Base-by-base conservation (phyloP, 2,797 vertebrate species). In the Oreortyx pictus region DNA sequence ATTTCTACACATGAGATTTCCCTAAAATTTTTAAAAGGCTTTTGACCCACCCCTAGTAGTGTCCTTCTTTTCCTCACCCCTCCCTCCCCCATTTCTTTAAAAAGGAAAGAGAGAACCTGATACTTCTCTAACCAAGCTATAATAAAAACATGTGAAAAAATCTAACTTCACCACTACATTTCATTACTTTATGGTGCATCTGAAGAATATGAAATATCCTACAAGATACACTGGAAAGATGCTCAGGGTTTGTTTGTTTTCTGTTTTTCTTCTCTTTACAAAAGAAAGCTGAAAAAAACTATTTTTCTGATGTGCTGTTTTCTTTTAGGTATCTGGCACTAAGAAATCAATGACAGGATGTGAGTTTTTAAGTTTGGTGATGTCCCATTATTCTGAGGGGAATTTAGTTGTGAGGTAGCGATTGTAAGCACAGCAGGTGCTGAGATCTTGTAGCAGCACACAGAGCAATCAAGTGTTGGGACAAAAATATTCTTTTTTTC, bases 361-460 rank as follows among this genome's bases (percentile, higher is more conserved):
- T 56, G 75, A 90, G 87, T 95, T 94, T 89, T 95, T 94, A 94
- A 96, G 90, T 96, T 96, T 92, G 72, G 83, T 75, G 86, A 46
- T 93, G 60, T 81, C 90, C 81, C 80, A 88, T 94, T 90, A 82
- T 89, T 96, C 94, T 93, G 73, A 95, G 86, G 70, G 88, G 81
- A 94, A 93, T 88, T 46, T 78, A 31, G 43, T 87, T 94, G 88
- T 93, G 92, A 94, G 97, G 65, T 47, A 90, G 91, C 0, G n/a
- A 92, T 75, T 84, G 64, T 88, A 94, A 95, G 94, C 94, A 95
- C 89, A 96, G 85, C 84, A 91, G 92, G 88, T 86, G 24, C 65
- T 93, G 76, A 65, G 89, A 64, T 86, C 85, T 86, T 80, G 50
- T 70, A 93, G 57, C 75, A 88, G 79, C 76, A 90, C 74, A 70